These are phyloP conservation scores for Hippoglossus stenolepis DNA, from an alignment of 2,113 vertebrate genomes.

Conservation along the genomic window DNA sequence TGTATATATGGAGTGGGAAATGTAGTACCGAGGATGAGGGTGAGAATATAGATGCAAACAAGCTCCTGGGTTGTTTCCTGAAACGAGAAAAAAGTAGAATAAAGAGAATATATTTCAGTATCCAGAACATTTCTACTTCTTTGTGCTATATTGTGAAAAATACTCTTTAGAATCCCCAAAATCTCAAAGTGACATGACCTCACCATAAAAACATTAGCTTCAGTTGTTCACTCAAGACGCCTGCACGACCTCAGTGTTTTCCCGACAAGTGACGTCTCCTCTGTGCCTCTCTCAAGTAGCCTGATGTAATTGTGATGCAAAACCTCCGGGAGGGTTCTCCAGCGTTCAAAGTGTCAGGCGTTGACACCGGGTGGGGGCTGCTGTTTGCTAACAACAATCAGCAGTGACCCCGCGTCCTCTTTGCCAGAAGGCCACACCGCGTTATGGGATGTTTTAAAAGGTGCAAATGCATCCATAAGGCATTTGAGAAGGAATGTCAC, in stretches of 20 bases:
- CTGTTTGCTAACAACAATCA: background rate
- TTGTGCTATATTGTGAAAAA: no score
- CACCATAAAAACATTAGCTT: background rate
- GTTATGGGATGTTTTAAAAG: no score
- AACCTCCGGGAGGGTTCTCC: background rate
- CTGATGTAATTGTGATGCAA: background rate
- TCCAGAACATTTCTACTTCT: background rate
- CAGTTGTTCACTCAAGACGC: background rate
- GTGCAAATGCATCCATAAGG: no score
- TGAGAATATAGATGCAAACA: background rate
- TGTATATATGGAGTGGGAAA: background rate
- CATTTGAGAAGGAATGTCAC: no score
- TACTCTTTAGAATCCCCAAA: background rate
- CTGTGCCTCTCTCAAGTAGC: background rate
- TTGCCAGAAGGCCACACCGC: background rate
- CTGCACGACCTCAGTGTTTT: no score
- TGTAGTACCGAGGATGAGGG: background rate
- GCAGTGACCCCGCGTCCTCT: background rate
- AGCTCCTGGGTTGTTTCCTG: no score
- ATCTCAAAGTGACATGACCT: background rate
- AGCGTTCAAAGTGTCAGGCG: background rate
- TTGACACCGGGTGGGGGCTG: background rate
- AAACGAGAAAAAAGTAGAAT: background rate
- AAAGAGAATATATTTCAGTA: background rate
- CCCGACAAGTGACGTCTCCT: no score